Conservation (phyloP, 30 jellyfish, hydroid and myxozoan genomes). For the Rhopilema esculentum region DNA sequence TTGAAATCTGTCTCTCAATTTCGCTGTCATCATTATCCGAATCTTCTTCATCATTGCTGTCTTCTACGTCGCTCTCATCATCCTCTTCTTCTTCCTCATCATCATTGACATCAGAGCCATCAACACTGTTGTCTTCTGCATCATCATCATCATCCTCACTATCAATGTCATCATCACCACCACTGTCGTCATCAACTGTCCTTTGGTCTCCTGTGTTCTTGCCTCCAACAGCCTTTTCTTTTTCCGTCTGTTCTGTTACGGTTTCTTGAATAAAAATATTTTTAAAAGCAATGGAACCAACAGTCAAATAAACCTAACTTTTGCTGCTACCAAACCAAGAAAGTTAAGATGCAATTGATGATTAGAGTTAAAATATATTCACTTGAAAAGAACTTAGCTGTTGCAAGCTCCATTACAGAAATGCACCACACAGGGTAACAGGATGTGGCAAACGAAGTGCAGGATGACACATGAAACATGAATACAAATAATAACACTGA, state of each 20-base stretch:
- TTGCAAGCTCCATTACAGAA: too few species aligned
- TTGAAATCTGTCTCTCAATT: slow-evolving; percentile 6
- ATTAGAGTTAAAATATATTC: too few species aligned
- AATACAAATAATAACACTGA: too few species aligned
- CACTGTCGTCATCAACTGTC: slow-evolving; percentile 15
- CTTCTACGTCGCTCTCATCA: slow-evolving; percentile 36
- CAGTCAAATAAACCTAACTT: too few species aligned
- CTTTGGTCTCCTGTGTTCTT: slow-evolving; percentile 5
- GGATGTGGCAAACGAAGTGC: too few species aligned
- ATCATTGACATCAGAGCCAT: slow-evolving; percentile 31
- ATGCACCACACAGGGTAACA: too few species aligned
- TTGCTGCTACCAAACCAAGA: too few species aligned
- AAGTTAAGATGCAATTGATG: too few species aligned
- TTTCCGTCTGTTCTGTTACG: background rate
- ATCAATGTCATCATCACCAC: slow-evolving; percentile 35
- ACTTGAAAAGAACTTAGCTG: too few species aligned
- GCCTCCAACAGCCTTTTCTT: background rate
- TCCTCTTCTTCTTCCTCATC: slow-evolving; percentile 53
- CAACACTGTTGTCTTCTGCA: background rate
- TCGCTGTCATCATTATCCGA: slow-evolving; percentile 7
- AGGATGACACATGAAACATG: too few species aligned
- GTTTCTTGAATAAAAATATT: too few species aligned
- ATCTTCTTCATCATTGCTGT: slow-evolving; percentile 14
- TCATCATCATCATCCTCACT: slow-evolving; percentile 6
- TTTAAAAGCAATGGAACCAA: too few species aligned